Conservation (phyloP, 1,140 invertebrate genomes). For the Aphis craccivora region DNA sequence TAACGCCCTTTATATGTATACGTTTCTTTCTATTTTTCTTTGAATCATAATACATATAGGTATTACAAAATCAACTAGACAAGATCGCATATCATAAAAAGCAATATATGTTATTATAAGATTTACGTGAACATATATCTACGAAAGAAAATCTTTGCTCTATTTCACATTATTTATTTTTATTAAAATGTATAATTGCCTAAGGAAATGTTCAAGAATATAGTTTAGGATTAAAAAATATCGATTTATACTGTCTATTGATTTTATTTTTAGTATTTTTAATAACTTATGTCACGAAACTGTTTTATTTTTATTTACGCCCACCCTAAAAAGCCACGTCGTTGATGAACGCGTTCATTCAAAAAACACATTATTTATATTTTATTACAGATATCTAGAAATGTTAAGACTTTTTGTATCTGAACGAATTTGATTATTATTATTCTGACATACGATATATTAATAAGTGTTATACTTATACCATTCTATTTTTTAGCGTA, state of each 20-base stretch:
- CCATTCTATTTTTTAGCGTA: background rate
- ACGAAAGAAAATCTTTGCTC: background rate
- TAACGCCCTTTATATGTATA: background rate
- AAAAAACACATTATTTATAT: background rate
- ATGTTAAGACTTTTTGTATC: background rate
- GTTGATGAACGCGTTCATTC: background rate
- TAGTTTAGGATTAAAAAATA: background rate
- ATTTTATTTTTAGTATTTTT: background rate
- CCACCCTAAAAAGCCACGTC: background rate
- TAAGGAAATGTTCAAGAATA: background rate
- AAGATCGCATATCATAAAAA: background rate
- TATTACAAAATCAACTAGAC: background rate
- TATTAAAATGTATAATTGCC: background rate
- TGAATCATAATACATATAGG: background rate
- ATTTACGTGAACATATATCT: background rate
- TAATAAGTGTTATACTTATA: background rate
- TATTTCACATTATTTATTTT: constrained; percentile 5
- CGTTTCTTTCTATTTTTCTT: background rate
- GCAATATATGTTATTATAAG: background rate
- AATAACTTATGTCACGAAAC: background rate
- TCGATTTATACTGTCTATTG: background rate
- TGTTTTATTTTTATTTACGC: background rate
- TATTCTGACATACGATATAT: background rate
- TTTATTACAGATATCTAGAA: background rate
- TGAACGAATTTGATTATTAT: background rate